Evolutionary conservation across 2,797 vertebrate species (phyloP), one percentile per base, ranked within the genome.

Genomic region (Rhinichthys osculus): DNA sequence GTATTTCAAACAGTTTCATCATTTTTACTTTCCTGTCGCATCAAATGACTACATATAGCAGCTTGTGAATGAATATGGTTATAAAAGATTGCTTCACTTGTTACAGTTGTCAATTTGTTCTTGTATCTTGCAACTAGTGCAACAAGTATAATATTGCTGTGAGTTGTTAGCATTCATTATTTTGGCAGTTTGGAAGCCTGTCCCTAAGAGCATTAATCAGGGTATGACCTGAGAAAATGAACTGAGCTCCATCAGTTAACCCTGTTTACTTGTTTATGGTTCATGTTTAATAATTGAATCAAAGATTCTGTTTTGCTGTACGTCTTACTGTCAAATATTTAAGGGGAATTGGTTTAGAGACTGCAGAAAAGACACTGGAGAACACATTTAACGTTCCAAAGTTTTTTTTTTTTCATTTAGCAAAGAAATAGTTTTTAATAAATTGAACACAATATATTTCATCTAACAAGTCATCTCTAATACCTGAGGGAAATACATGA

Each of bases 1-100:
- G 81, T 50, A 89, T 95, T 95, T 92, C 93, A 88, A 87, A 89
- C 84, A 27, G 90, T 95, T 95, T 95, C 94, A 94, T 95, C 94
- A 95, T 92, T 92, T 88, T 90, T 78, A 71, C 64, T 82, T 72
- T 86, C 67, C 84, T 87, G 23, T 82, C 13, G 17, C 76, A 85
- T 30, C 57, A 23, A 85, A 83, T 7, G 33, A 52, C 21, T 78
- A 38, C 57, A 70, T 90, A 89, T 64, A 82, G 78, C 84, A 82
- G 19, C 87, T 86, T 81, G 42, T 82, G 86, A 90, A 90, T 87
- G 86, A 89, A 88, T 54, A 74, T 71, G 44, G 86, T 78, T 85
- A 59, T 81, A 90, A 91, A 64, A 62, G 87, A 79, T 72, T 35
- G 64, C 89, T 89, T 73, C 42, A 4, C 7, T 50, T 19, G 52